These are phyloP conservation scores for Camelus bactrianus DNA, from an alignment of 2,113 vertebrate genomes.

Conservation along the genomic window DNA sequence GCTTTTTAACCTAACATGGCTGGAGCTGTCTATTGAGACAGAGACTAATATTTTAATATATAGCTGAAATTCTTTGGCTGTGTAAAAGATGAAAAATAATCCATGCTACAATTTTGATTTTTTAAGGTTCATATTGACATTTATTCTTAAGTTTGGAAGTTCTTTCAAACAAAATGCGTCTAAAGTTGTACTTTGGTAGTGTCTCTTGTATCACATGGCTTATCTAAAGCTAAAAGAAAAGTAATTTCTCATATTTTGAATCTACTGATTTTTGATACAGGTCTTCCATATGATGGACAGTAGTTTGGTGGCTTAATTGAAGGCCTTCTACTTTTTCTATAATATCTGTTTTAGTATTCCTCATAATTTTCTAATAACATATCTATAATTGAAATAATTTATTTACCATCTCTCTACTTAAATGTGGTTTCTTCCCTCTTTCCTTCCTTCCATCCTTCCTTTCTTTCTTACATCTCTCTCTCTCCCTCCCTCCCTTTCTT, in stretches of 20 bases:
- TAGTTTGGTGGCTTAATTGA: not conserved
- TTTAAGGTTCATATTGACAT: not conserved
- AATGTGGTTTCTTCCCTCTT: not conserved
- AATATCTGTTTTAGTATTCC: not conserved
- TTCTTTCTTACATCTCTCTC: too few relatives aligned
- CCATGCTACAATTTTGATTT: not conserved
- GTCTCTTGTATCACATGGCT: not conserved
- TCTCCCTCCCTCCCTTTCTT: not conserved
- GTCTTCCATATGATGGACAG: not conserved
- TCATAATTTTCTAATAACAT: not conserved
- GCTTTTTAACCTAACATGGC: too few relatives aligned
- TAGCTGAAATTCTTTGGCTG: too few relatives aligned
- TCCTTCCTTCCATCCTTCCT: too few relatives aligned
- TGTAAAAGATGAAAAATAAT: not conserved
- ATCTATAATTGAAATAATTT: not conserved
- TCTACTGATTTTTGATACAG: not conserved
- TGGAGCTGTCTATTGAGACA: too few relatives aligned
- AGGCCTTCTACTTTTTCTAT: not conserved
- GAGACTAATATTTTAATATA: too few relatives aligned
- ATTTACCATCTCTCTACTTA: not conserved
- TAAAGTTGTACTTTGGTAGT: not conserved
- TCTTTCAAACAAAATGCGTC: not conserved
- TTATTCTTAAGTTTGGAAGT: conserved; percentile 46
- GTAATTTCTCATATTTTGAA: not conserved
- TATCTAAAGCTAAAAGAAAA: conserved; percentile 31